These are phyloP conservation scores for Yasuhikotakia modesta DNA, from an alignment of 2,797 vertebrate species.

Conservation along the genomic window DNA sequence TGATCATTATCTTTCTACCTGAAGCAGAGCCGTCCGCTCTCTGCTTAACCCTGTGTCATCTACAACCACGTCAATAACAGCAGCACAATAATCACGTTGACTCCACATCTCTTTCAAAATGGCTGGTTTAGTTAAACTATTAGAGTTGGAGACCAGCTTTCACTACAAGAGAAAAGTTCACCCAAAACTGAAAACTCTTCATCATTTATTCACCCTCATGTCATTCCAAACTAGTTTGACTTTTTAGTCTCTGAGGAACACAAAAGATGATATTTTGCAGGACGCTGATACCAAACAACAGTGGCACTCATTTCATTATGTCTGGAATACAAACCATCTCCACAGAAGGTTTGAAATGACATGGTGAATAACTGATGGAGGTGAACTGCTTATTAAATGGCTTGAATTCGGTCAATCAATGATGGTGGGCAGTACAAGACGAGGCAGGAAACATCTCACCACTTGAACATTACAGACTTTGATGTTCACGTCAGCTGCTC, in stretches of 20 bases:
- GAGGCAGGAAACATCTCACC: neutral
- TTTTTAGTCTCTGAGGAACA: too few species aligned
- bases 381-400: neutral
- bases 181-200: too few species aligned
- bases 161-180: neutral
- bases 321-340: too few species aligned
- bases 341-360: too few species aligned
- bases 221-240: too few species aligned
- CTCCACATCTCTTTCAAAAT: neutral
- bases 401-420: neutral
- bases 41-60: neutral
- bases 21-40: neutral
- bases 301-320: too few species aligned
- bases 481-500: conserved; percentile 10
- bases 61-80: neutral
- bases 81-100: neutral
- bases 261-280: too few species aligned
- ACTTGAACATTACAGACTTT: conserved; percentile 9
- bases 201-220: too few species aligned
- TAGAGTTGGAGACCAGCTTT: neutral
- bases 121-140: neutral
- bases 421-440: neutral
- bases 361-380: too few species aligned
- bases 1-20: neutral
- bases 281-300: too few species aligned